Evolutionary conservation across 2,797 vertebrate genomes (phyloP), one percentile per base, ranked within the genome.

Genomic region (Cryptoprocta ferox): DNA sequence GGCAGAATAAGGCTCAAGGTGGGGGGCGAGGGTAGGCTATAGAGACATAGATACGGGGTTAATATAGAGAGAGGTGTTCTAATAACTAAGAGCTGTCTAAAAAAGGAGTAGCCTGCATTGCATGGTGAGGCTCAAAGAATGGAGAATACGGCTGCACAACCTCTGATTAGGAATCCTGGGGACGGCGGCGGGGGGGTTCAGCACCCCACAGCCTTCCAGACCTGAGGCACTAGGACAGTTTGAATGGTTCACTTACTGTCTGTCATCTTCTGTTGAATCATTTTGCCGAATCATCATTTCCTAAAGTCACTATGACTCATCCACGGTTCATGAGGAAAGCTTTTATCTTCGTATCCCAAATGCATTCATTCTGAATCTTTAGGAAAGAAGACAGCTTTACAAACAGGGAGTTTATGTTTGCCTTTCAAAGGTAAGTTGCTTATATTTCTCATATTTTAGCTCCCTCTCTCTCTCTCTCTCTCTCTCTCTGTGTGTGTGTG

Each of bases 341-440:
- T 86, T 95, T 70, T 75, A 68, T 81, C 63, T 96, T 37, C 68
- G 16, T 5, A 80, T 71, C 30, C 63, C 82, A 89, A 96, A 91
- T 68, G 26, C n/a, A 45, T 30, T 68, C 71, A 37, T 56, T 95
- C 83, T 50, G 80, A 50, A 56, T 76, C 53, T 97, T 95, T 59
- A 96, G 68, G 91, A 78, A 97, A 98, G 14, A 56, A 76, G 15
- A 91, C 18, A 79, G 11, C 87, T 56, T 89, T 79, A 63, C 94
- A 94, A 98, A 94, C 71, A 80, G 24, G n/a, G 65, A 80, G 12
- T 80, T 79, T 66, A 71, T 30, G 83, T 95, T 80, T 75, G 73
- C 86, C 37, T 19, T 35, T 84, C 24, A 79, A 76, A 94, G 85
- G 56, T 59, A 91, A 32, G 30, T 63, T 93, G 71, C 6, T 63